Evolutionary conservation across 2,797 vertebrate genomes (phyloP).

Genomic region (Sciaenops ocellatus): DNA sequence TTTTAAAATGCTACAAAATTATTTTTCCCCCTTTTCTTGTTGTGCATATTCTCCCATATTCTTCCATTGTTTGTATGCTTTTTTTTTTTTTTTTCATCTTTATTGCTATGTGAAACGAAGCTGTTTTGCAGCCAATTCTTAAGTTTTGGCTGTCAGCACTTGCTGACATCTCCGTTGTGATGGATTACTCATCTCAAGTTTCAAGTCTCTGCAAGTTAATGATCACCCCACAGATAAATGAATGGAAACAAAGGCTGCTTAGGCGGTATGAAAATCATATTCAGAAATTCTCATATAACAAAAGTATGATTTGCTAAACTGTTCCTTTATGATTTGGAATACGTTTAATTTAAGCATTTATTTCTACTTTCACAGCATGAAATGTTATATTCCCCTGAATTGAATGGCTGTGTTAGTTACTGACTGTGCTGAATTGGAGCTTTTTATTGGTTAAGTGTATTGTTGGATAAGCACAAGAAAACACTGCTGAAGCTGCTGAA

Average conservation of each 20-base stretch:
- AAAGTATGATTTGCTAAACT: not conserved
- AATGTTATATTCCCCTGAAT: not conserved
- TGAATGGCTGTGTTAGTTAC: conserved; percentile 28
- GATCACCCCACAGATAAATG: not conserved
- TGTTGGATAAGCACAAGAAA: conserved; percentile 43
- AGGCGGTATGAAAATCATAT: not conserved
- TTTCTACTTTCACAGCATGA: not conserved
- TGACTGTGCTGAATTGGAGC: conserved; percentile 43
- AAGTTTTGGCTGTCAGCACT: conserved; percentile 17
- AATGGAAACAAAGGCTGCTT: conserved; percentile 14
- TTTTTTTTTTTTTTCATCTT: not conserved
- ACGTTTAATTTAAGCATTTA: not conserved
- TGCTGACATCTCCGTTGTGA: conserved; percentile 18
- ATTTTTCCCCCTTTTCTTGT: not conserved
- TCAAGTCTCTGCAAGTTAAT: conserved; percentile 41
- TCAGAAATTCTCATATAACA: not conserved
- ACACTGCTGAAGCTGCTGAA: conserved; percentile 65
- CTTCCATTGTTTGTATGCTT: not conserved
- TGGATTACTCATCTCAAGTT: conserved; percentile 19
- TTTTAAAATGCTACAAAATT: not conserved
- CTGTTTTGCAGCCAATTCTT: conserved; percentile 13
- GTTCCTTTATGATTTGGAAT: not conserved
- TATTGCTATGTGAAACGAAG: not conserved
- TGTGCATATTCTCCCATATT: not conserved
- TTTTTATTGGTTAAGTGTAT: conserved; percentile 44